A percentile compares a stretch with the other conserved stretches of the same genome.
These are phyloP conservation scores for Drosophila mimica DNA, from an alignment of 2,888 invertebrate genomes.

Conservation along the genomic window DNA sequence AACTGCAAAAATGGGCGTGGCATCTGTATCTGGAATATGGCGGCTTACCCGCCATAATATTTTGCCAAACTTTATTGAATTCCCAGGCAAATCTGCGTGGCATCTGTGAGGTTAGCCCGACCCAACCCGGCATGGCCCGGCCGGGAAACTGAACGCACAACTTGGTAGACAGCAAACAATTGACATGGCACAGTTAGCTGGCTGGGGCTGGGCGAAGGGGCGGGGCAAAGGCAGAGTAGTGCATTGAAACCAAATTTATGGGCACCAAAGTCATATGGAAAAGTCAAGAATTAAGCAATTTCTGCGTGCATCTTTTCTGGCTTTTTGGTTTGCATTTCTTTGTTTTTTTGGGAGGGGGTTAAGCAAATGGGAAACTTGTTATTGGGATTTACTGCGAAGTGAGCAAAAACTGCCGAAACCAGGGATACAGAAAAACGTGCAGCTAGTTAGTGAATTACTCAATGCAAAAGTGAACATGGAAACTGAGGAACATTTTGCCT, in stretches of 20 bases:
- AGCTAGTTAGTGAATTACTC: constrained; percentile 5
- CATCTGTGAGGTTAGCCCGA: constrained; percentile 49
- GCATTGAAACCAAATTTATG: constrained; percentile 77
- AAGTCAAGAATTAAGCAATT: constrained; percentile 70
- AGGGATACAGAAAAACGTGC: not conserved
- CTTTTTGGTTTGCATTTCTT: constrained; percentile 20
- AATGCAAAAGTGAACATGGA: not conserved
- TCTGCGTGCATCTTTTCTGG: constrained; percentile 30
- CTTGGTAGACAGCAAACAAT: constrained; percentile 73
- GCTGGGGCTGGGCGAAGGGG: not conserved
- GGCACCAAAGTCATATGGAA: constrained; percentile 72
- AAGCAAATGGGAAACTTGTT: constrained; percentile 48
- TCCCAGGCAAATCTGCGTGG: constrained; percentile 72
- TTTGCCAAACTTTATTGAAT: constrained; percentile 82
- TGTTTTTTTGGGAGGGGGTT: not conserved
- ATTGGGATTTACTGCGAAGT: constrained; percentile 8
- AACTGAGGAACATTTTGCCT: not conserved
- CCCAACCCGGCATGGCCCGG: constrained; percentile 12
- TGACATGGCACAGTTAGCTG: constrained; percentile 23
- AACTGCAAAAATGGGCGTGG: constrained; percentile 42
- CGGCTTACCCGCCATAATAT: constrained; percentile 70
- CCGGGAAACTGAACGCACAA: constrained; percentile 43
- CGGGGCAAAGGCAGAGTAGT: constrained; percentile 22
- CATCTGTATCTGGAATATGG: constrained; percentile 36
- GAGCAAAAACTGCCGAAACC: not conserved